Conservation (phyloP, 2,888 invertebrate genomes). For the Pachymerium ferrugineum region DNA sequence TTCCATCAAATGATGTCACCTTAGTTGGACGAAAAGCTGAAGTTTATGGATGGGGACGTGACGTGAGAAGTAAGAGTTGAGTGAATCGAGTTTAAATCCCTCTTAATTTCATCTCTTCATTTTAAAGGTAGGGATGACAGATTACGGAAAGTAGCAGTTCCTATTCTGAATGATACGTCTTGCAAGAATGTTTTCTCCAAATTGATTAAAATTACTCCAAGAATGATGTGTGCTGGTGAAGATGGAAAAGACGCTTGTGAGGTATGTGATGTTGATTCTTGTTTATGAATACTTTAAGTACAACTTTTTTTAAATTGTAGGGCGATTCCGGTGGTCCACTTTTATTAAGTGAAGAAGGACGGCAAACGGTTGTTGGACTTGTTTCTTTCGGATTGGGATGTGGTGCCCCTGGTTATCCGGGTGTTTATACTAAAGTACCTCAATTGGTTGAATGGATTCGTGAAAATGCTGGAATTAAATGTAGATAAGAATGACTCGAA, state of each 20-base stretch:
- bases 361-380: slow-evolving; percentile 25
- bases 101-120: neutral
- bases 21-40: neutral
- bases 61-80: slow-evolving; percentile 19
- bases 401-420: slow-evolving; percentile 29
- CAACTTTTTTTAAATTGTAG: slow-evolving; percentile 12
- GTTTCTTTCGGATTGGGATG: slow-evolving; percentile 31
- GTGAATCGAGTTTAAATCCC: neutral
- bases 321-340: slow-evolving; percentile 32
- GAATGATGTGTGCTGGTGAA: slow-evolving; percentile 33
- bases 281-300: neutral
- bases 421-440: slow-evolving; percentile 30
- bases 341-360: neutral
- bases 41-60: slow-evolving; percentile 31
- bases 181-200: slow-evolving; percentile 28
- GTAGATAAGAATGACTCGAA: neutral
- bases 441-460: slow-evolving; percentile 29
- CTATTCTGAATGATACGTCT: slow-evolving; percentile 1
- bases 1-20: neutral
- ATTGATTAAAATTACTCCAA: slow-evolving; percentile 1
- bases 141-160: neutral
- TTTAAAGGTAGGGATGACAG: slow-evolving; percentile 24
- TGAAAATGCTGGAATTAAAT: slow-evolving; percentile 17
- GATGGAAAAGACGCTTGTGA: slow-evolving; percentile 33
- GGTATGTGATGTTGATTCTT: slow-evolving; percentile 11